Evolutionary conservation across 2,797 vertebrate species (phyloP).

Genomic region (Alcedo quadribrachys): DNA sequence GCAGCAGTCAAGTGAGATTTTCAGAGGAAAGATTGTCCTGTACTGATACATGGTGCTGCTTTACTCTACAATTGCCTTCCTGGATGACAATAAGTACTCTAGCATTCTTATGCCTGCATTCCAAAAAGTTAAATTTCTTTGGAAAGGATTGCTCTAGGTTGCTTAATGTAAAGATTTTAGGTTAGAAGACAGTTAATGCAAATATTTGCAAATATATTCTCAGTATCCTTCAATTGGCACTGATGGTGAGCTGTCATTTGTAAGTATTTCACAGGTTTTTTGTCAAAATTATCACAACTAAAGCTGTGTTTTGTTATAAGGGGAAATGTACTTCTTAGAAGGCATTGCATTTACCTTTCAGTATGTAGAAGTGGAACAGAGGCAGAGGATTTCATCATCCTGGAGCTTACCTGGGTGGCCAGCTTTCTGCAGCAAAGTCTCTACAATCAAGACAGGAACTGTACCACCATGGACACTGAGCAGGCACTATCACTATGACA

Average conservation of each 20-base stretch:
- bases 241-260: background rate
- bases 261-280: conserved; percentile 2
- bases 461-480: background rate
- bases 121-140: background rate
- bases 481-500: background rate
- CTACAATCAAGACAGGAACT: background rate
- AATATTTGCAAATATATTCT: background rate
- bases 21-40: background rate
- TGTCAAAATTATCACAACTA: conserved; percentile 18
- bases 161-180: background rate
- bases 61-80: background rate
- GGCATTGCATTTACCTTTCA: background rate
- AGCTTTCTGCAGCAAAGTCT: background rate
- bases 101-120: background rate
- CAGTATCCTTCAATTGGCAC: background rate
- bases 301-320: background rate
- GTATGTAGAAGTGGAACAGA: background rate
- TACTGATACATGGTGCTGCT: background rate
- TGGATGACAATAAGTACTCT: background rate
- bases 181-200: background rate
- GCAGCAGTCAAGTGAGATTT: background rate
- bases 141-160: background rate
- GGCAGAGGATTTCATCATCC: background rate
- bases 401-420: background rate
- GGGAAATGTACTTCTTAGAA: background rate